These are phyloP conservation scores for Tetramorium bicarinatum DNA, from an alignment of 2,888 invertebrate genomes.

Conservation along the genomic window DNA sequence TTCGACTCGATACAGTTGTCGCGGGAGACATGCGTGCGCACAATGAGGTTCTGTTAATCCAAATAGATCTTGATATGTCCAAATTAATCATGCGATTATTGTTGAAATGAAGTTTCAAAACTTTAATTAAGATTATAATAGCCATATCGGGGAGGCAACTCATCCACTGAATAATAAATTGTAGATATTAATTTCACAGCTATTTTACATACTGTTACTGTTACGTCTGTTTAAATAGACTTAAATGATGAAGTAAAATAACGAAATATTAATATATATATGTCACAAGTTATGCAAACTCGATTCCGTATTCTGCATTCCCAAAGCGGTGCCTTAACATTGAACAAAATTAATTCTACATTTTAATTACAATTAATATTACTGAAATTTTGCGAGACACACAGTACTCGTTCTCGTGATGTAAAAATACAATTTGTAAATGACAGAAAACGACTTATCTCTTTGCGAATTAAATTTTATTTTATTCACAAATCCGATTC, in stretches of 20 bases:
- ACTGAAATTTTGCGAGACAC: neutral
- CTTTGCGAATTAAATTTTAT: slow-evolving; percentile 18
- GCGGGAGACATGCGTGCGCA: neutral
- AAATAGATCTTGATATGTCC: slow-evolving; percentile 17
- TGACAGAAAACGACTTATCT: neutral
- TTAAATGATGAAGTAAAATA: neutral
- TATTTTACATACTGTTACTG: neutral
- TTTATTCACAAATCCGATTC: slow-evolving; percentile 15
- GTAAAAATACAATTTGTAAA: slow-evolving; percentile 2
- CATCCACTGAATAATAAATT: slow-evolving; percentile 14
- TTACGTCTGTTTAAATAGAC: neutral
- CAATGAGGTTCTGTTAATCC: neutral
- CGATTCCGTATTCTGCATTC: neutral
- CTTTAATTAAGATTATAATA: slow-evolving; percentile 35
- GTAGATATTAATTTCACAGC: slow-evolving; percentile 1
- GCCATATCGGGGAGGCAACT: neutral
- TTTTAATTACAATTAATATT: slow-evolving; percentile 3
- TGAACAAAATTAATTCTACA: neutral
- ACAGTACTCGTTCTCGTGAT: neutral
- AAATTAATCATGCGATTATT: slow-evolving; percentile 42
- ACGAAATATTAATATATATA: slow-evolving; percentile 7
- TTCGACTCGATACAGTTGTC: slow-evolving; percentile 8
- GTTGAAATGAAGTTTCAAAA: slow-evolving; percentile 13
- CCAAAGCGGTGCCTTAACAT: neutral
- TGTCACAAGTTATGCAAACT: neutral